phyloP scores from a whole-genome alignment of 2,888 invertebrate genomes.

The Scaptomyza parva region DNA sequence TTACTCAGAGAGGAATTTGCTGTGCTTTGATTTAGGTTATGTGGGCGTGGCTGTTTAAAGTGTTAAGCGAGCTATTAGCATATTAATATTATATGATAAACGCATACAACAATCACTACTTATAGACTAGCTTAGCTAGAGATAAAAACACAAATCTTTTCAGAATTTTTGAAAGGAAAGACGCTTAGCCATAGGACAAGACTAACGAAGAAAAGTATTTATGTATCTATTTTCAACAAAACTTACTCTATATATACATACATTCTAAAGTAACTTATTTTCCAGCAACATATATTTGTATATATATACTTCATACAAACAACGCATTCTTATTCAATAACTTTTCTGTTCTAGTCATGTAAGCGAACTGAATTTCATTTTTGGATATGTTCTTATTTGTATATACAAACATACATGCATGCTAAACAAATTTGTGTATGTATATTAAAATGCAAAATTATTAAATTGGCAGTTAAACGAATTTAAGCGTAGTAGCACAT shows the following conservation, averaged over 20 bases:
- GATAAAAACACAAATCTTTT: slow-evolving; percentile 5
- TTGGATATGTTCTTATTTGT: slow-evolving; percentile 41
- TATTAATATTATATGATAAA: slow-evolving; percentile 49
- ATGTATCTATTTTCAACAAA: slow-evolving; percentile 23
- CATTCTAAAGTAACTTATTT: slow-evolving; percentile 28
- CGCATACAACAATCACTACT: slow-evolving; percentile 79
- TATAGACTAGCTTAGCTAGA: slow-evolving; percentile 75
- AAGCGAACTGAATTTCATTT: slow-evolving; percentile 52
- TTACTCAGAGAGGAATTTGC: slow-evolving; percentile 42
- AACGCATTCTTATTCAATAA: slow-evolving; percentile 6
- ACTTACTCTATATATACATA: slow-evolving; percentile 29
- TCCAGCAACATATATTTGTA: slow-evolving; percentile 19
- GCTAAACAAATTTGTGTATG: background rate
- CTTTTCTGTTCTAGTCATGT: slow-evolving; percentile 40
- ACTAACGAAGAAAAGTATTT: slow-evolving; percentile 25
- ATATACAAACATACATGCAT: slow-evolving; percentile 9
- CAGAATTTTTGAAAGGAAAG: slow-evolving; percentile 18
- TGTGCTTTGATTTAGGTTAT: slow-evolving; percentile 20
- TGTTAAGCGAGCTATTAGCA: slow-evolving; percentile 42
- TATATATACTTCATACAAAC: background rate
- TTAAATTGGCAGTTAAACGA: slow-evolving; percentile 69
- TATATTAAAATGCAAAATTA: slow-evolving; percentile 40
- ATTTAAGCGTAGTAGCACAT: slow-evolving; percentile 78
- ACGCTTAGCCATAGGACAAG: slow-evolving; percentile 21
- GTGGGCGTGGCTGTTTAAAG: slow-evolving; percentile 39